These are phyloP conservation scores for Limanda limanda DNA, from an alignment of 2,113 vertebrate species.

Conservation along the genomic window DNA sequence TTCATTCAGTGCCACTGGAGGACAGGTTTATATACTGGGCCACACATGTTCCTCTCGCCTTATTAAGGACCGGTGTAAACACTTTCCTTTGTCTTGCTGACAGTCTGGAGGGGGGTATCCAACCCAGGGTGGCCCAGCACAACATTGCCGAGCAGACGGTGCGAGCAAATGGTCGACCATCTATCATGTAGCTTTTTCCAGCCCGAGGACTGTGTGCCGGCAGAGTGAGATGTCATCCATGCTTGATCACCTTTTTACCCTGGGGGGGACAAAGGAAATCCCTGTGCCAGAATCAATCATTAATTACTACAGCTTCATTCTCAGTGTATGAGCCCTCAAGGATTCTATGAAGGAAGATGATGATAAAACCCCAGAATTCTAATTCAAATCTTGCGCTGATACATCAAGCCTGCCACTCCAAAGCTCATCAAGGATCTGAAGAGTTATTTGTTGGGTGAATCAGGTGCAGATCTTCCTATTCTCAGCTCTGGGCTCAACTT, in stretches of 20 bases:
- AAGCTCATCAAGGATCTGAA: background rate
- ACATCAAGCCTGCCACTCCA: background rate
- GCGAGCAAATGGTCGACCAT: slow-evolving; percentile 60
- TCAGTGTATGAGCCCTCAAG: background rate
- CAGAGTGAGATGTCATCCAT: slow-evolving; percentile 33
- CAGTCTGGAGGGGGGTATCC: slow-evolving; percentile 26
- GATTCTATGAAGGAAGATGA: background rate
- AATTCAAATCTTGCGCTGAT: too few species aligned
- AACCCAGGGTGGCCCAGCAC: background rate
- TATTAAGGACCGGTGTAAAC: slow-evolving; percentile 66
- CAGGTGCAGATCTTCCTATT: slow-evolving; percentile 66
- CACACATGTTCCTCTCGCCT: slow-evolving; percentile 58
- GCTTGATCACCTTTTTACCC: slow-evolving; percentile 33
- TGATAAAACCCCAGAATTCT: background rate
- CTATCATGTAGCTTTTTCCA: slow-evolving; percentile 59
- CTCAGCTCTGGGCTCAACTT: slow-evolving; percentile 64
- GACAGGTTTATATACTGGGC: slow-evolving; percentile 33
- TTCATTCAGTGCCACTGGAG: slow-evolving; percentile 48
- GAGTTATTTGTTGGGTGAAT: slow-evolving; percentile 7
- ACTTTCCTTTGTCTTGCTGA: slow-evolving; percentile 69
- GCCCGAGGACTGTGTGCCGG: slow-evolving; percentile 10
- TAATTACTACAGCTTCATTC: background rate
- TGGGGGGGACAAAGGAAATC: slow-evolving; percentile 18
- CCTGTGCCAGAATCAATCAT: background rate
- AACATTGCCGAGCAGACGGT: slow-evolving; percentile 57